Evolutionary conservation across 1,140 invertebrate genomes (phyloP).

Genomic region (Nilaparvata lugens): DNA sequence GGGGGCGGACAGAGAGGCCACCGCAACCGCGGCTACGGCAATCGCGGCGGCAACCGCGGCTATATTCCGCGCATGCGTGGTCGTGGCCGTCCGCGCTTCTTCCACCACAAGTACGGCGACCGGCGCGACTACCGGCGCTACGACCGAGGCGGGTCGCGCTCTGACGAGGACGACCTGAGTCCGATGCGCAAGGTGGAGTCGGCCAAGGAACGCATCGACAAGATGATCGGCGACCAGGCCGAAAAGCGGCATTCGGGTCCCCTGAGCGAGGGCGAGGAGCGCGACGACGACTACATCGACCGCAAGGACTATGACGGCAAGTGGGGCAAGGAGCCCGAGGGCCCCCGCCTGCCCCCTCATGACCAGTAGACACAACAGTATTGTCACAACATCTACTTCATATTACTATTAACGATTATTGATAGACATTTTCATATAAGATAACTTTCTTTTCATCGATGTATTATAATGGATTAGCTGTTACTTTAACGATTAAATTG

Average conservation of each 20-base stretch:
- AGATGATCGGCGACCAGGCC: slow-evolving; percentile 42
- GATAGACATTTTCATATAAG: no score
- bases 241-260: slow-evolving; percentile 47
- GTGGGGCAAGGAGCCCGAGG: slow-evolving; percentile 10
- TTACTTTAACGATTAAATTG: no score
- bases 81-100: slow-evolving; percentile 39
- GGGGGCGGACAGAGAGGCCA: slow-evolving; percentile 26
- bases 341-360: neutral
- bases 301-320: slow-evolving; percentile 22
- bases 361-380: neutral
- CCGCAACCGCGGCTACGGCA: slow-evolving; percentile 13
- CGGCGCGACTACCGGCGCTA: slow-evolving; percentile 28
- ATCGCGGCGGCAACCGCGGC: slow-evolving; percentile 28
- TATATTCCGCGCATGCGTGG: slow-evolving; percentile 35
- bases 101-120: slow-evolving; percentile 28
- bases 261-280: slow-evolving; percentile 59
- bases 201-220: slow-evolving; percentile 51
- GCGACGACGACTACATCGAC: slow-evolving; percentile 45
- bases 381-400: no score
- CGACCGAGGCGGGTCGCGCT: slow-evolving; percentile 35
- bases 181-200: slow-evolving; percentile 48
- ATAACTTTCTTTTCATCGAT: no score
- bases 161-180: slow-evolving; percentile 39
- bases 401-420: no score
- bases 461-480: no score